Base-by-base conservation (phyloP, 1,140 invertebrate genomes). In the Rhynchophorus ferrugineus region DNA sequence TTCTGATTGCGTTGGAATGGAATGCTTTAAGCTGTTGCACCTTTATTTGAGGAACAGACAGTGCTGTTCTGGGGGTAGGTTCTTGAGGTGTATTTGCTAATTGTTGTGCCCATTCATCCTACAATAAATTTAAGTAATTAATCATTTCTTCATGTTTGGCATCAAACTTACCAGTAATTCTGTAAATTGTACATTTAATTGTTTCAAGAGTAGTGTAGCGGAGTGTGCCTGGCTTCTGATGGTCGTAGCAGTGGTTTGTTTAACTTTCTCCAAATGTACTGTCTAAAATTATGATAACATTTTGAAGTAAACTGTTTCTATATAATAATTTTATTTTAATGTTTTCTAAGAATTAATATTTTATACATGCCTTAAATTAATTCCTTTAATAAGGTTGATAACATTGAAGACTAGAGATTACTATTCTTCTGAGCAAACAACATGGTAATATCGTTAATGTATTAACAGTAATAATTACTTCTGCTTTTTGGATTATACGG, bases 161-260 rank as follows among this genome's bases (percentile, higher is more conserved):
- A n/a, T n/a, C n/a, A n/a, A n/a, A 55, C 61, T 61, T 62, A 67
- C 65, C 62, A 67, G 54, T 9, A 64, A 24, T 21, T 61, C 57
- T 14, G 56, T 59, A n/a, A 61, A 45, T 44, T 62, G 56, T 34
- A 56, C 37, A 44, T 67, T 67, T 9, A 67, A 46, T 41, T 65
- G 54, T 42, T 60, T 61, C 24, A 67, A 53, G 7, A 61, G 24
- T 9, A 58, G 18, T n/a, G 61, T 59, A 20, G 56, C 45, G 24
- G 56, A 49, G 22, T 60, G 54, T 20, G 57, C 62, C 16, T 56
- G 48, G 14, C 35, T 37, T 58, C 58, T 58, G 14, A 60, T 44
- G 38, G 45, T 21, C 13, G 42, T 49, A 41, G 49, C 36, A 3
- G 63, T 29, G 22, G 29, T 54, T 44, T 55, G 42, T 37, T 60